phyloP scores from a whole-genome alignment of 1,140 invertebrate species.

The Drosophila bifasciata region DNA sequence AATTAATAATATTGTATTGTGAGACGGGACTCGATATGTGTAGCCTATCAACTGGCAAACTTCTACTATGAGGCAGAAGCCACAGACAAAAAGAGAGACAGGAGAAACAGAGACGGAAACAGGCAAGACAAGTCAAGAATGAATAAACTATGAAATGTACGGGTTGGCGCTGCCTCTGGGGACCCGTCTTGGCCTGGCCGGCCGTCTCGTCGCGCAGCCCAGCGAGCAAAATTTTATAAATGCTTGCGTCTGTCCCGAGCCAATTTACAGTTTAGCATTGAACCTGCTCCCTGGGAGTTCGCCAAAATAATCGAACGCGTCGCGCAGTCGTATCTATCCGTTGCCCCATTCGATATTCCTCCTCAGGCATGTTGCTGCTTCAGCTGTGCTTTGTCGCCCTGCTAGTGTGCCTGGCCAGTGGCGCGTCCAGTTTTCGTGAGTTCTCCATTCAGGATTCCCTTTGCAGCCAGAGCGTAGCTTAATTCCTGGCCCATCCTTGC shows the following conservation, averaged over 20 bases:
- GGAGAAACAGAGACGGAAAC: conserved; percentile 32
- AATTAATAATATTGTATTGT: conserved; percentile 74
- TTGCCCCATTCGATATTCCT: background rate
- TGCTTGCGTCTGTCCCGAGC: conserved; percentile 77
- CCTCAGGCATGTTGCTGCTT: conserved; percentile 43
- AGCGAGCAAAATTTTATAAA: conserved; percentile 77
- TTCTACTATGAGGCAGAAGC: conserved; percentile 44
- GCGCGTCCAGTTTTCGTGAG: conserved; percentile 71
- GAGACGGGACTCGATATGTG: conserved; percentile 47
- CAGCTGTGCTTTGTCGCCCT: conserved; percentile 39
- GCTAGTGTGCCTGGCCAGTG: conserved; percentile 36
- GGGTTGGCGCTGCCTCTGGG: conserved; percentile 28
- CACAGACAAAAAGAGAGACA: conserved; percentile 40
- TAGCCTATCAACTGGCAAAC: conserved; percentile 16
- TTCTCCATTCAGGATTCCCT: conserved; percentile 6
- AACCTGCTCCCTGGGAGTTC: conserved; percentile 82
- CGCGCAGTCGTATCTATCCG: conserved; percentile 15
- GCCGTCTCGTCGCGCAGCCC: conserved; percentile 13
- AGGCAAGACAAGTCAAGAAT: conserved; percentile 74
- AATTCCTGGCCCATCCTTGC: conserved; percentile 9
- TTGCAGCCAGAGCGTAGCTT: background rate
- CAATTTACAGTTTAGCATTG: conserved; percentile 84
- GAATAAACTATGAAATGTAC: conserved; percentile 79
- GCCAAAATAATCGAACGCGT: conserved; percentile 55
- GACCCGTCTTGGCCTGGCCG: conserved; percentile 8